Evolutionary conservation across 2,888 invertebrate genomes (phyloP).

Genomic region (Subacronicta megacephala): DNA sequence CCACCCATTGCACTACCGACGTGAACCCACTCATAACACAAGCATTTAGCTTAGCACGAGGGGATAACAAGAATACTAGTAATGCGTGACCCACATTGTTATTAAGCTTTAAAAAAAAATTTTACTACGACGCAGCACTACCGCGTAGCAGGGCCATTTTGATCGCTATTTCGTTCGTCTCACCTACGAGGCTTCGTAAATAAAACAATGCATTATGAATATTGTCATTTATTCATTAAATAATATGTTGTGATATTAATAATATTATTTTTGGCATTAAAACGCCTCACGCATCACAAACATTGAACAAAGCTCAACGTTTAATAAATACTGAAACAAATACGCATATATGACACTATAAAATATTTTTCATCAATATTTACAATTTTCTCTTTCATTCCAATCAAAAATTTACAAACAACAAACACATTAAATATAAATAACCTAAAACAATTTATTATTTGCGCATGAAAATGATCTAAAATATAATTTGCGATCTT

Average conservation of each 20-base stretch:
- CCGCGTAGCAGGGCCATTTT: background rate
- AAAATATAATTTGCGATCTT: slow-evolving; percentile 49
- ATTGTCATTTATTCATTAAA: slow-evolving; percentile 84
- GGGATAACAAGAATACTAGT: too few species aligned
- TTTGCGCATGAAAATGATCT: slow-evolving; percentile 51
- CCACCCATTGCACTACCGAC: too few species aligned
- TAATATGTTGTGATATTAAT: slow-evolving; percentile 75
- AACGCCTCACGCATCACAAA: slow-evolving; percentile 74
- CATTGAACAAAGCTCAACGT: slow-evolving; percentile 82
- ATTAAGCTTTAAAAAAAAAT: too few species aligned
- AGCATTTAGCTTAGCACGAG: too few species aligned
- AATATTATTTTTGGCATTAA: slow-evolving; percentile 74
- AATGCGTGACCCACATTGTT: too few species aligned
- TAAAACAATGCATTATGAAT: slow-evolving; percentile 70
- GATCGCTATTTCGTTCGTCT: background rate
- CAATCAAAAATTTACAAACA: slow-evolving; percentile 53
- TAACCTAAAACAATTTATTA: slow-evolving; percentile 37
- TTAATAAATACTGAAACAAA: slow-evolving; percentile 66
- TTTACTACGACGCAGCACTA: slow-evolving; percentile 7
- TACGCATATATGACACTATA: slow-evolving; percentile 55
- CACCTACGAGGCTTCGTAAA: slow-evolving; percentile 14
- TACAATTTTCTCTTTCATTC: slow-evolving; percentile 56
- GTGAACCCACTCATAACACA: too few species aligned
- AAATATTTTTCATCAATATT: slow-evolving; percentile 58
- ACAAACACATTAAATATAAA: slow-evolving; percentile 55